Evolutionary conservation across 2,888 invertebrate genomes (phyloP).

Genomic region (Lasius platythorax): DNA sequence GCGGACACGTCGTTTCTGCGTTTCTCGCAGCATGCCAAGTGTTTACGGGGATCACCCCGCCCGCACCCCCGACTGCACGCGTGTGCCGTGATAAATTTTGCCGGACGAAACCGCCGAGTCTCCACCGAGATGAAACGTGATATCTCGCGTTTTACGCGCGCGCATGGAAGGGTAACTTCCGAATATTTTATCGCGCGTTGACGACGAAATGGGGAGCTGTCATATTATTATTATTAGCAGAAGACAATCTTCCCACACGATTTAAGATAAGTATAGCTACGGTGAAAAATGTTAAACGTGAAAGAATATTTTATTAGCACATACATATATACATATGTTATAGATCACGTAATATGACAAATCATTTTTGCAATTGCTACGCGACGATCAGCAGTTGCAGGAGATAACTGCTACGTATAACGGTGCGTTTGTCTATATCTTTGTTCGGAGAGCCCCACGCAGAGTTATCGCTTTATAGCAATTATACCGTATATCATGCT

Average conservation of each 20-base stretch:
- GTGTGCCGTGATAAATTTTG: constrained; percentile 62
- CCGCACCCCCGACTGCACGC: constrained; percentile 31
- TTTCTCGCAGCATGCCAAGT: constrained; percentile 64
- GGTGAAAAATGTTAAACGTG: not conserved
- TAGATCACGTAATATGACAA: not conserved
- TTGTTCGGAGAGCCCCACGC: not conserved
- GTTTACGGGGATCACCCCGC: constrained; percentile 55
- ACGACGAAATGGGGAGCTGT: not conserved
- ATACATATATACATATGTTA: not conserved
- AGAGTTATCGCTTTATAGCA: constrained; percentile 50
- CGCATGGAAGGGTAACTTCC: constrained; percentile 21
- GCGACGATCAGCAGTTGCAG: not conserved
- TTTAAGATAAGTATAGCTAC: not conserved
- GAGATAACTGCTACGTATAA: constrained; percentile 14
- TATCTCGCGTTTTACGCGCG: constrained; percentile 60
- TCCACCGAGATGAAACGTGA: constrained; percentile 62
- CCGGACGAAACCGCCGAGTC: constrained; percentile 58
- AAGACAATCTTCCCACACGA: not conserved
- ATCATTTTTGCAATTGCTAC: not conserved
- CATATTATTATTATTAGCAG: not conserved
- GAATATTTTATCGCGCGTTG: constrained; percentile 9
- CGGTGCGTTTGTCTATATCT: constrained; percentile 5
- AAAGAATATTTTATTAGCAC: not conserved
- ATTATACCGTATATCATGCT: constrained; percentile 62
- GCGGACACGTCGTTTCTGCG: constrained; percentile 53